Percentiles rank a stretch among this genome's conserved stretches.
Conservation (phyloP, 1,140 invertebrate genomes). For the Triops longicaudatus region DNA sequence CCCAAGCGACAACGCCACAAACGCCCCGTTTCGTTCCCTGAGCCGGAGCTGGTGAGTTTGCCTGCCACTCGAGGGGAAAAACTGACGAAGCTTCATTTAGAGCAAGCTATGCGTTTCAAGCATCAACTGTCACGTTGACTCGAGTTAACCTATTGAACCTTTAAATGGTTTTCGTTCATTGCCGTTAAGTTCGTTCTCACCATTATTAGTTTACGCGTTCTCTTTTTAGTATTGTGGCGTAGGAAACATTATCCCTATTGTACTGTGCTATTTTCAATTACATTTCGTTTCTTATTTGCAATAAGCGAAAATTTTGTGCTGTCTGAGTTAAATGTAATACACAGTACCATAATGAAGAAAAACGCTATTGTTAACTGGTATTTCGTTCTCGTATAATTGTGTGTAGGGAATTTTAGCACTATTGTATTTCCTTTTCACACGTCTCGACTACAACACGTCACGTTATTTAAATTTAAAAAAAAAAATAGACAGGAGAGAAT, state of each 20-base stretch:
- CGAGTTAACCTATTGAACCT: too few relatives aligned
- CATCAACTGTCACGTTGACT: not conserved
- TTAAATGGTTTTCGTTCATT: not conserved
- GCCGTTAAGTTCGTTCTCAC: not conserved
- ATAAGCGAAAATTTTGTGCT: too few relatives aligned
- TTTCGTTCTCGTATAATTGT: too few relatives aligned
- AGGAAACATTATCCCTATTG: too few relatives aligned
- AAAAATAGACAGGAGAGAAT: not conserved
- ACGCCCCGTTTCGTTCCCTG: not conserved
- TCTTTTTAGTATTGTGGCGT: not conserved
- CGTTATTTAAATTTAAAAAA: not conserved
- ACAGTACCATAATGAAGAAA: too few relatives aligned
- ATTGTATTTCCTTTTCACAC: constrained; percentile 1
- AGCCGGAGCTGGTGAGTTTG: not conserved
- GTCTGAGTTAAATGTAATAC: too few relatives aligned
- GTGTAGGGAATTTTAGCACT: not conserved
- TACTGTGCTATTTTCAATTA: too few relatives aligned
- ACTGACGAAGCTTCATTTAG: not conserved
- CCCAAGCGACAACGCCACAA: not conserved
- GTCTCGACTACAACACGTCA: not conserved
- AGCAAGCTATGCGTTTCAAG: not conserved
- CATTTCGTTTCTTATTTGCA: too few relatives aligned
- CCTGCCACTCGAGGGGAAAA: not conserved
- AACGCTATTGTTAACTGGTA: too few relatives aligned
- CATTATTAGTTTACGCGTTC: not conserved